A percentile compares a stretch with the other conserved stretches of the same genome.
Conservation (phyloP, 1,140 invertebrate species). For the Zaprionus gabonicus region DNA sequence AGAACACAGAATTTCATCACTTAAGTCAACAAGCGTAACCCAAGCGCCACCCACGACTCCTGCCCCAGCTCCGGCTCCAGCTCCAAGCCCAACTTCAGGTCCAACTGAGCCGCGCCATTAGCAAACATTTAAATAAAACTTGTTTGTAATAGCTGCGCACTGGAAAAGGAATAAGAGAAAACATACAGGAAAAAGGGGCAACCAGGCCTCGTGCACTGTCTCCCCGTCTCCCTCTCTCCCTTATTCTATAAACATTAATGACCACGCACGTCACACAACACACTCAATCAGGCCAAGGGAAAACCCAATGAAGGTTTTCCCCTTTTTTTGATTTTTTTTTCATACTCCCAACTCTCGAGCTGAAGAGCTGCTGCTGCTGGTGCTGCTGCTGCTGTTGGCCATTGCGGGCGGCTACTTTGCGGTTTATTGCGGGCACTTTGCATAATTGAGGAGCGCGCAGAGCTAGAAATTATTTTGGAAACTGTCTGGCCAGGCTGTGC, state of each 20-base stretch:
- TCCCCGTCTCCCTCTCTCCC: not conserved
- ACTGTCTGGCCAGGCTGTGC: conserved; percentile 16
- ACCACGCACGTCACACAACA: conserved; percentile 68
- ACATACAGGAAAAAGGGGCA: conserved; percentile 30
- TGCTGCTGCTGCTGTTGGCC: not conserved
- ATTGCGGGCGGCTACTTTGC: conserved; percentile 63
- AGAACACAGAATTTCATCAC: conserved; percentile 76
- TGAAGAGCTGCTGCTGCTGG: not conserved
- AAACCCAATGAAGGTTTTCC: conserved; percentile 22
- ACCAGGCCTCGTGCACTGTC: not conserved
- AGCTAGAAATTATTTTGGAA: conserved; percentile 70
- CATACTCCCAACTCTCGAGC: not conserved
- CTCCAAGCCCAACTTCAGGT: not conserved
- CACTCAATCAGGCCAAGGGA: conserved; percentile 44
- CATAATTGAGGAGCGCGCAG: conserved; percentile 69
- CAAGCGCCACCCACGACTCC: conserved; percentile 42
- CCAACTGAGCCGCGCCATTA: conserved; percentile 74
- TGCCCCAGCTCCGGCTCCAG: not conserved
- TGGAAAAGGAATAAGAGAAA: conserved; percentile 47
- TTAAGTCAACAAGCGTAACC: conserved; percentile 83
- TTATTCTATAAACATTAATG: conserved; percentile 75
- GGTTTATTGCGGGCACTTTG: conserved; percentile 81
- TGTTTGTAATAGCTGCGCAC: conserved; percentile 59
- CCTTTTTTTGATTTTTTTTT: conserved; percentile 10
- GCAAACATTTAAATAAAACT: conserved; percentile 83